These are phyloP conservation scores for Pteronotus mesoamericanus DNA, from an alignment of 2,797 vertebrate genomes.

Conservation along the genomic window DNA sequence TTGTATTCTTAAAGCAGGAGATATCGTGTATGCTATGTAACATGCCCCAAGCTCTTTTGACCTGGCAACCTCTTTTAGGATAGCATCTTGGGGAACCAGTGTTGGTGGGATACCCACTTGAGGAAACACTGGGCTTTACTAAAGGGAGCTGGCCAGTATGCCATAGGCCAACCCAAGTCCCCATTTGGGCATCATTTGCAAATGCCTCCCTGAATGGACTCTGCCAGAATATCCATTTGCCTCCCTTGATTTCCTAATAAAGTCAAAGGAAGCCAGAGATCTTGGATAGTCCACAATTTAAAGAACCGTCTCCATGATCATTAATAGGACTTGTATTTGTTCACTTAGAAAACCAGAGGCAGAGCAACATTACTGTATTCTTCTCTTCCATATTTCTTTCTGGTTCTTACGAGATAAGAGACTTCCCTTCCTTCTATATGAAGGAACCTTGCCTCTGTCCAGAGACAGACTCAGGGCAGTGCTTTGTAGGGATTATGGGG, in stretches of 20 bases:
- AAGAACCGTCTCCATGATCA: background rate
- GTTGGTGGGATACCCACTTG: background rate
- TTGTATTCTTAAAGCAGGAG: background rate
- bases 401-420: background rate
- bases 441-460: background rate
- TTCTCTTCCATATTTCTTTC: background rate
- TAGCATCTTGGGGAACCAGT: background rate
- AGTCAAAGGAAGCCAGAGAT: background rate
- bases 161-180: background rate
- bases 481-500: background rate
- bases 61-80: background rate
- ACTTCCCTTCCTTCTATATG: background rate
- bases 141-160: background rate
- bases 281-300: background rate
- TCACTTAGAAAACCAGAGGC: background rate
- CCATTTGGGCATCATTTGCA: background rate
- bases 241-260: background rate
- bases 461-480: background rate
- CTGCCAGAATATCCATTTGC: background rate
- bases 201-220: background rate
- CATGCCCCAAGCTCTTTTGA: background rate
- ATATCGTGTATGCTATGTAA: background rate
- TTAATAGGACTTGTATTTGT: background rate
- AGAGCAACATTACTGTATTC: background rate
- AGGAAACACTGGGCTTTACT: background rate